phyloP scores from a whole-genome alignment of 1,140 invertebrate species.

The Apis cerana region DNA sequence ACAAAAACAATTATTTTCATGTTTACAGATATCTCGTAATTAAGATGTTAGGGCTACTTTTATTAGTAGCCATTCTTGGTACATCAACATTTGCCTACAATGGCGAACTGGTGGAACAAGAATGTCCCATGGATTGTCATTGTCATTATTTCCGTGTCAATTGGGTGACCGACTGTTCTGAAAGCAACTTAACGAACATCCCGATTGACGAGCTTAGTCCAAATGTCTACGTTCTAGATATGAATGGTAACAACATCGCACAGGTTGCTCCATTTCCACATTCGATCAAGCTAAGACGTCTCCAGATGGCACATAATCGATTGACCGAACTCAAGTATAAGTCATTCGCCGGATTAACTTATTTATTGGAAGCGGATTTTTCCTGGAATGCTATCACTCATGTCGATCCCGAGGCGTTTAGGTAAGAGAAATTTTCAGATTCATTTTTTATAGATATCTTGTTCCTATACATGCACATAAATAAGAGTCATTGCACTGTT shows the following conservation, averaged over 20 bases:
- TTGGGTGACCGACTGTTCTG: constrained; percentile 89
- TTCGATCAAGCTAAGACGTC: constrained; percentile 85
- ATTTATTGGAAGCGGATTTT: constrained; percentile 87
- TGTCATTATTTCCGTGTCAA: constrained; percentile 89
- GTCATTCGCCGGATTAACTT: constrained; percentile 84
- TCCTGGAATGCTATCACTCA: constrained; percentile 84
- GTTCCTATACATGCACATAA: no score
- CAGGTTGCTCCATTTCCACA: constrained; percentile 83
- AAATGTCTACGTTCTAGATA: constrained; percentile 87
- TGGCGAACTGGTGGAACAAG: constrained; percentile 84
- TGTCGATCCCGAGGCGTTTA: constrained; percentile 85
- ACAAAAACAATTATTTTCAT: background rate
- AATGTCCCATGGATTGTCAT: constrained; percentile 88
- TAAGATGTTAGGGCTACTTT: constrained; percentile 50
- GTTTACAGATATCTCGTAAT: constrained; percentile 40
- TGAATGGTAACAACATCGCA: constrained; percentile 87
- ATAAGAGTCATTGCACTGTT: background rate
- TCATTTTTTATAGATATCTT: background rate
- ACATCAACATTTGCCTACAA: constrained; percentile 76
- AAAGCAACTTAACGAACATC: constrained; percentile 87
- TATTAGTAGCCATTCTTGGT: constrained; percentile 54
- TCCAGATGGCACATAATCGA: constrained; percentile 87
- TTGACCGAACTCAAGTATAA: constrained; percentile 83
- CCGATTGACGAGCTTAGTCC: constrained; percentile 86
- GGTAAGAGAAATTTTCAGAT: constrained; percentile 78